Evolutionary conservation across 1,140 invertebrate genomes (phyloP).

Genomic region (Parasteatoda tepidariorum): DNA sequence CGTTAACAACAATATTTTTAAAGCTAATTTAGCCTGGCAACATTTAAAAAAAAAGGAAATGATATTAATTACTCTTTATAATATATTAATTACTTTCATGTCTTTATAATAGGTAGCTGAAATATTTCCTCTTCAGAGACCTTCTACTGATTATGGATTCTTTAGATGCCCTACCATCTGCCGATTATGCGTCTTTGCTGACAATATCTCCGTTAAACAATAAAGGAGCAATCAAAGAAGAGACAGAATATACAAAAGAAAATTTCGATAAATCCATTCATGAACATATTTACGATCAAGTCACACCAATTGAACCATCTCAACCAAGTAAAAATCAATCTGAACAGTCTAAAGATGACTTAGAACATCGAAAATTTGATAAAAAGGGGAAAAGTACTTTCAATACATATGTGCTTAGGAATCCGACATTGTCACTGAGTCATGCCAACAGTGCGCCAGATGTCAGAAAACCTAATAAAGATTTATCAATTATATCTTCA

Average conservation of each 20-base stretch:
- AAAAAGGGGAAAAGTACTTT: neutral
- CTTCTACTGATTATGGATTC: slow-evolving; percentile 33
- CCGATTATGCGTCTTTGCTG: slow-evolving; percentile 31
- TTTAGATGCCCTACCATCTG: slow-evolving; percentile 30
- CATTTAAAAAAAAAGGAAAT: too few relatives aligned
- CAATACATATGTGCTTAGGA: slow-evolving; percentile 27
- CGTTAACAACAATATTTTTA: too few relatives aligned
- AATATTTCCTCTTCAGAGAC: neutral
- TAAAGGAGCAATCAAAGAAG: neutral
- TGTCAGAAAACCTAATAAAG: neutral
- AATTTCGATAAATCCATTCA: slow-evolving; percentile 6
- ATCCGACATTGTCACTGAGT: slow-evolving; percentile 8
- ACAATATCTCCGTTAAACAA: slow-evolving; percentile 21
- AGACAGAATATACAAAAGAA: neutral
- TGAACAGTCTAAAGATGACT: neutral
- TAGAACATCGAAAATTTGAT: slow-evolving; percentile 17
- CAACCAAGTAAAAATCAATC: neutral
- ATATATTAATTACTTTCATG: too few relatives aligned
- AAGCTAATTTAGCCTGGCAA: too few relatives aligned
- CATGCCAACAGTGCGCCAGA: slow-evolving; percentile 30
- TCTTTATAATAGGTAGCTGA: too few relatives aligned
- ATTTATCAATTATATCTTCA: slow-evolving; percentile 2
- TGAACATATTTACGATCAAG: slow-evolving; percentile 51
- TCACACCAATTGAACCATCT: neutral
- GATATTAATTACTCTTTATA: too few relatives aligned